A percentile compares a stretch with the other conserved stretches of the same genome.
phyloP scores from a whole-genome alignment of 2,113 vertebrate genomes.

The Rousettus leschenaultii region DNA sequence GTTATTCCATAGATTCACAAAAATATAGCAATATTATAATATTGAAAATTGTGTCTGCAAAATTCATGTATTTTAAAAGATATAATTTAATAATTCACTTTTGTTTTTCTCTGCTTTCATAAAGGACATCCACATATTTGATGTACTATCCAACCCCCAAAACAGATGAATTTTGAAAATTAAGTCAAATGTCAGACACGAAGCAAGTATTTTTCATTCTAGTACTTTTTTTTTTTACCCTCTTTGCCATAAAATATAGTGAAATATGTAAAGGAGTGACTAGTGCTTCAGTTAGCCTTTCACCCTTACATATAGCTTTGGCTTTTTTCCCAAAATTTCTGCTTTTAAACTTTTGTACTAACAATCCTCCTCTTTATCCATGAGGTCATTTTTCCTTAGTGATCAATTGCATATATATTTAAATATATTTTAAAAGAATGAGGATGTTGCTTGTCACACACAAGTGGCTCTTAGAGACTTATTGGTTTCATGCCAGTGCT shows the following conservation, averaged over 20 bases:
- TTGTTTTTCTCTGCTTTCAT: slow-evolving; percentile 13
- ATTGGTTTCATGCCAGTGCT: slow-evolving; percentile 64
- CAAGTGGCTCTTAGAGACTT: slow-evolving; percentile 62
- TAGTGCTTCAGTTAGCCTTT: slow-evolving; percentile 48
- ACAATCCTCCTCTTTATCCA: slow-evolving; percentile 63
- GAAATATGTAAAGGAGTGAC: slow-evolving; percentile 53
- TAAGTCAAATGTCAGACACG: slow-evolving; percentile 48
- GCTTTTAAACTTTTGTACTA: slow-evolving; percentile 50
- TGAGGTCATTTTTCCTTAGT: slow-evolving; percentile 59
- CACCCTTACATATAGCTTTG: slow-evolving; percentile 51
- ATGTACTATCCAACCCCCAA: neutral
- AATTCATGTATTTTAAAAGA: slow-evolving; percentile 20
- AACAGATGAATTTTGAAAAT: slow-evolving; percentile 34
- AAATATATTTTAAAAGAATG: slow-evolving; percentile 65
- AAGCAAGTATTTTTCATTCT: slow-evolving; percentile 46
- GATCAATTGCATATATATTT: slow-evolving; percentile 47
- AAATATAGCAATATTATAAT: neutral
- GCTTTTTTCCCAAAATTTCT: slow-evolving; percentile 57
- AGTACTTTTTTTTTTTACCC: neutral
- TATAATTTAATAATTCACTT: neutral
- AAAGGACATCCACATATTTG: neutral
- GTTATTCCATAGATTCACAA: neutral
- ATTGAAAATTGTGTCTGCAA: neutral
- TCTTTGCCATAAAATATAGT: slow-evolving; percentile 50
- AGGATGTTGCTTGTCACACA: slow-evolving; percentile 59